phyloP scores from a whole-genome alignment of 2,888 invertebrate species.

The Acanthacorydalis orientalis region DNA sequence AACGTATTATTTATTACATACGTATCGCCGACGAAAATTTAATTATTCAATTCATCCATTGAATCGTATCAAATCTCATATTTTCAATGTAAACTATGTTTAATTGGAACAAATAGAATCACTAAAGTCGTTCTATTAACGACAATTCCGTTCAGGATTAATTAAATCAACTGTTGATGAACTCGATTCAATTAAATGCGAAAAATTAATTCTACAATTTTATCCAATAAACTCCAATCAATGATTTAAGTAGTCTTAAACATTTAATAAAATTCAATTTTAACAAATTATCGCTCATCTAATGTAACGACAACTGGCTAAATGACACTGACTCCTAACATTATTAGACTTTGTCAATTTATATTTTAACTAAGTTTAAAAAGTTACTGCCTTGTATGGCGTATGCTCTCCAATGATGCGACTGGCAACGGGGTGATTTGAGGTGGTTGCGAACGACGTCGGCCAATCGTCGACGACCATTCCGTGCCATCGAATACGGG shows the following conservation, averaged over 20 bases:
- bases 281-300: slow-evolving; percentile 6
- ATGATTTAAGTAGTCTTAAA: slow-evolving; percentile 6
- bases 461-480: background rate
- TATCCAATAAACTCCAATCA: slow-evolving; percentile 8
- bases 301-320: slow-evolving; percentile 3
- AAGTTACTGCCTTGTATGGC: background rate
- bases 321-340: slow-evolving; percentile 24
- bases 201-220: slow-evolving; percentile 8
- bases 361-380: slow-evolving; percentile 21
- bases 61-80: background rate
- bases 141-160: slow-evolving; percentile 1
- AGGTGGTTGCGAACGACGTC: background rate
- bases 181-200: slow-evolving; percentile 7
- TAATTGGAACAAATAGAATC: background rate
- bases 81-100: background rate
- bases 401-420: background rate
- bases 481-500: background rate
- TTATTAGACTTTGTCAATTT: slow-evolving; percentile 29
- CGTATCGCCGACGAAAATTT: background rate
- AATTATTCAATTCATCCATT: background rate
- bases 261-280: slow-evolving; percentile 6
- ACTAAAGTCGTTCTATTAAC: background rate
- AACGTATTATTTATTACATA: too few relatives aligned
- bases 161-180: slow-evolving; percentile 5
- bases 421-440: background rate